These are phyloP conservation scores for Danio choprae DNA, from an alignment of 2,797 vertebrate species.

Conservation along the genomic window DNA sequence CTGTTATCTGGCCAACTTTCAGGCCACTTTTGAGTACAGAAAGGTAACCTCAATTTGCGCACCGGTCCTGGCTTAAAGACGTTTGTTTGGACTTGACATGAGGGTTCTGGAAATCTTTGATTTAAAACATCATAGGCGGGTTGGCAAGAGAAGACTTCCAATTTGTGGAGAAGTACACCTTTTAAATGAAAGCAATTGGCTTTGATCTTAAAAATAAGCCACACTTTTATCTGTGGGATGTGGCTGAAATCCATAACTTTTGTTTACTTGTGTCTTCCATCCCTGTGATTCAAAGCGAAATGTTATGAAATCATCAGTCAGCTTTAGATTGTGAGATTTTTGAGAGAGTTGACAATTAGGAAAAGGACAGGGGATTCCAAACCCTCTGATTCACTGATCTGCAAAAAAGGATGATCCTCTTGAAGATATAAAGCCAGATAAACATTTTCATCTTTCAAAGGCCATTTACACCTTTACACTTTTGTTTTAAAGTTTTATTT, in stretches of 20 bases:
- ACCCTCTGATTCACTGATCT: not conserved
- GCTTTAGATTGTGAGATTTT: constrained; percentile 13
- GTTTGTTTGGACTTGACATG: constrained; percentile 39
- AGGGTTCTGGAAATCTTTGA: constrained; percentile 38
- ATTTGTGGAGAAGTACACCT: constrained; percentile 47
- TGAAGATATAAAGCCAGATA: not conserved
- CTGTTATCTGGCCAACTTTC: constrained; percentile 30
- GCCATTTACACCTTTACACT: not conserved
- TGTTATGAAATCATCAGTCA: constrained; percentile 1
- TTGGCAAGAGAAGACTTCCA: constrained; percentile 34
- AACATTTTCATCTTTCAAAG: not conserved
- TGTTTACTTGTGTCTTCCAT: constrained; percentile 26
- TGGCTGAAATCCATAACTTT: constrained; percentile 38
- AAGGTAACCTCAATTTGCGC: constrained; percentile 30
- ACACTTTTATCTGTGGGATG: constrained; percentile 55
- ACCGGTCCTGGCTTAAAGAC: constrained; percentile 13
- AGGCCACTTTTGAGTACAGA: not conserved
- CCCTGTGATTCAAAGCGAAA: constrained; percentile 29
- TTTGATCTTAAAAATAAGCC: constrained; percentile 59
- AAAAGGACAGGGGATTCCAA: not conserved
- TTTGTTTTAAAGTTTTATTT: too few species aligned
- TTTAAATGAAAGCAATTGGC: constrained; percentile 53
- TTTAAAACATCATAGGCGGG: constrained; percentile 42
- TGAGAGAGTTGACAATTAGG: not conserved
- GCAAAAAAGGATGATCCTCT: not conserved